Evolutionary conservation across 2,797 vertebrate species (phyloP), one percentile per base, ranked within the genome.

Genomic region (Acridotheres tristis): DNA sequence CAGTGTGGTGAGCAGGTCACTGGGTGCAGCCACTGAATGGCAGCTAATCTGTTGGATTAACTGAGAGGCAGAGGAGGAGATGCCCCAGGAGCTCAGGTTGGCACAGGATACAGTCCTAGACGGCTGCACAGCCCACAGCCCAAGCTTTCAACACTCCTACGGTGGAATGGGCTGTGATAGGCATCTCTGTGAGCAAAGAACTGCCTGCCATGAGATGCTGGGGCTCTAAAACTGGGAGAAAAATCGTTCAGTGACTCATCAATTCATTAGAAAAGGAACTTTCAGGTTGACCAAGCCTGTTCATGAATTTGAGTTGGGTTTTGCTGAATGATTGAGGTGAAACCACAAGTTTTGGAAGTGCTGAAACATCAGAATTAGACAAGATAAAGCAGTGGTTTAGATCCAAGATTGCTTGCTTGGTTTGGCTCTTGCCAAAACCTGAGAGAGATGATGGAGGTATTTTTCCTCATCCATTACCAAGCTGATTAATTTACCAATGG

Each of bases 221-320:
- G 4, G 21, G 71, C 66, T 81, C 69, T 26, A 86, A 53, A 90
- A 22, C 36, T 45, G 47, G 93, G 85, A 95, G 58, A 93, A 72
- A 72, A 75, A 16, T 36, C 11, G 0, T 58, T 59, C 66, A 38
- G 7, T 93, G 95, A 96, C 68, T 95, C 91, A 94, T 20, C 69
- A 47, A 0, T 96, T 96, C 83, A 50, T 66, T 94, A 65, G 88
- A 96, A 96, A 84, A 94, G 36, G 47, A 50, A 48, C 54, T 91
- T 90, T 65, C 9, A 1, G 72, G 43, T 42, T 91, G 76, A 79
- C 66, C 63, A 78, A 96, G 54, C 38, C 51, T 21, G n/a, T 57
- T 83, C 47, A 22, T 85, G 68, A 54, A 16, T 74, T 54, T 16
- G 43, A 63, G 75, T 6, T 63, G 34, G 47, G 65, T 88, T 90